Evolutionary conservation across 2,888 invertebrate genomes (phyloP).

Genomic region (Lepidocyrtoides sp.): DNA sequence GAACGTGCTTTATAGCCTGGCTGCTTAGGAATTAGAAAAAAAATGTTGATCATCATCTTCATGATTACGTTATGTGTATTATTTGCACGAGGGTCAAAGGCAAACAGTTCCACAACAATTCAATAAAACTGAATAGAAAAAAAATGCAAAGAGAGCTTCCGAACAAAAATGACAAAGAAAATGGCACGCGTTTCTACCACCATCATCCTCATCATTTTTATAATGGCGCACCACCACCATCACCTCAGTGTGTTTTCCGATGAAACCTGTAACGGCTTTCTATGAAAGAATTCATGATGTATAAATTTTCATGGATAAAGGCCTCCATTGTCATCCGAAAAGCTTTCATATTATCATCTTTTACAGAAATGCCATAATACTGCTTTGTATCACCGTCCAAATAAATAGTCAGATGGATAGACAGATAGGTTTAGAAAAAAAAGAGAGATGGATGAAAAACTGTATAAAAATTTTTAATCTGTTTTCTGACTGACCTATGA

Average conservation of each 20-base stretch:
- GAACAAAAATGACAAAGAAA: slow-evolving; percentile 64
- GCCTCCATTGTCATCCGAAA: slow-evolving; percentile 63
- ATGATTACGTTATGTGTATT: slow-evolving; percentile 29
- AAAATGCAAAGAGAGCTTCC: slow-evolving; percentile 65
- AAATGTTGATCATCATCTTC: slow-evolving; percentile 32
- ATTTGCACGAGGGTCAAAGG: slow-evolving; percentile 58
- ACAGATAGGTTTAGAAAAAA: slow-evolving; percentile 7
- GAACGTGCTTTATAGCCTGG: not conserved
- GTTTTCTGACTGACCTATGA: slow-evolving; percentile 68
- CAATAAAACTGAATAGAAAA: slow-evolving; percentile 9
- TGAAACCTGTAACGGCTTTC: slow-evolving; percentile 78
- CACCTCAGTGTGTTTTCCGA: slow-evolving; percentile 55
- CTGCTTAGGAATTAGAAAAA: slow-evolving; percentile 28
- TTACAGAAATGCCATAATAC: slow-evolving; percentile 59
- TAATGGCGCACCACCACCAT: slow-evolving; percentile 31
- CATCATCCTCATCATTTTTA: slow-evolving; percentile 2
- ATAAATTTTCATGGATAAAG: slow-evolving; percentile 79
- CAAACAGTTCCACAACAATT: slow-evolving; percentile 34
- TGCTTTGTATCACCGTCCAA: slow-evolving; percentile 5
- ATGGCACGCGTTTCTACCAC: slow-evolving; percentile 76
- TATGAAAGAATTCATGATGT: slow-evolving; percentile 74
- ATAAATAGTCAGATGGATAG: slow-evolving; percentile 18
- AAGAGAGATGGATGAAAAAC: not conserved
- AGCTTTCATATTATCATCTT: slow-evolving; percentile 62
- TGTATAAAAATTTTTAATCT: slow-evolving; percentile 54